These are phyloP conservation scores for Lepidurus couesii DNA, from an alignment of 1,140 invertebrate species.

Conservation along the genomic window DNA sequence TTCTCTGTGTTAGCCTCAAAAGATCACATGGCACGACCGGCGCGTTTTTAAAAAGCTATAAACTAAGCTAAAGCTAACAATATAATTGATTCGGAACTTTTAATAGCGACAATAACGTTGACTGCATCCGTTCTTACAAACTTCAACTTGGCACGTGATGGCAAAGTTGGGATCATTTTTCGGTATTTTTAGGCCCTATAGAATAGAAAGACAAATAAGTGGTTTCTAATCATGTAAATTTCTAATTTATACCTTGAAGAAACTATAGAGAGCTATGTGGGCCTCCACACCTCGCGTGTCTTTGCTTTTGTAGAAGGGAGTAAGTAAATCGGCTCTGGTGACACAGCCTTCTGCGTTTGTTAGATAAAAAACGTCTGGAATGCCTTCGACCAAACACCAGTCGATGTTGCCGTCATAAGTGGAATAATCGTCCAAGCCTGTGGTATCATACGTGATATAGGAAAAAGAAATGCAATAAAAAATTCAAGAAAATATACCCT, in stretches of 20 bases:
- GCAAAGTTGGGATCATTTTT: slow-evolving; percentile 22
- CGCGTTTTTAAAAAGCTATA: background rate
- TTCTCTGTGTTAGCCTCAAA: slow-evolving; percentile 11
- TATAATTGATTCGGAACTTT: background rate
- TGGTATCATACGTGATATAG: background rate
- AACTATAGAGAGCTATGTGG: slow-evolving; percentile 31
- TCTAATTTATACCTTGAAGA: slow-evolving; percentile 26
- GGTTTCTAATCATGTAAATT: background rate
- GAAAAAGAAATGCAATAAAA: background rate
- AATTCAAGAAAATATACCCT: slow-evolving; percentile 16
- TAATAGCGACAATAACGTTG: slow-evolving; percentile 27
- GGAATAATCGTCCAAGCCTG: background rate
- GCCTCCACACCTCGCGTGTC: slow-evolving; percentile 24
- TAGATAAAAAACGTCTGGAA: slow-evolving; percentile 19
- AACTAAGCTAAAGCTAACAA: background rate
- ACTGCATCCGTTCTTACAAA: slow-evolving; percentile 30
- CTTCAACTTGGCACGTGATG: slow-evolving; percentile 32
- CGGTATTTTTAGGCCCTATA: slow-evolving; percentile 28
- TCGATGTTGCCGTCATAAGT: slow-evolving; percentile 26
- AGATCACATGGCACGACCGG: slow-evolving; percentile 17
- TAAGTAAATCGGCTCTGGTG: slow-evolving; percentile 12
- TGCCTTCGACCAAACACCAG: slow-evolving; percentile 26
- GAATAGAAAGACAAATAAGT: background rate
- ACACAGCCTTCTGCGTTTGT: slow-evolving; percentile 31
- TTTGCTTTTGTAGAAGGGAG: slow-evolving; percentile 30